phyloP scores from a whole-genome alignment of 2,113 vertebrate species.

The Melanerpes aurifrons region DNA sequence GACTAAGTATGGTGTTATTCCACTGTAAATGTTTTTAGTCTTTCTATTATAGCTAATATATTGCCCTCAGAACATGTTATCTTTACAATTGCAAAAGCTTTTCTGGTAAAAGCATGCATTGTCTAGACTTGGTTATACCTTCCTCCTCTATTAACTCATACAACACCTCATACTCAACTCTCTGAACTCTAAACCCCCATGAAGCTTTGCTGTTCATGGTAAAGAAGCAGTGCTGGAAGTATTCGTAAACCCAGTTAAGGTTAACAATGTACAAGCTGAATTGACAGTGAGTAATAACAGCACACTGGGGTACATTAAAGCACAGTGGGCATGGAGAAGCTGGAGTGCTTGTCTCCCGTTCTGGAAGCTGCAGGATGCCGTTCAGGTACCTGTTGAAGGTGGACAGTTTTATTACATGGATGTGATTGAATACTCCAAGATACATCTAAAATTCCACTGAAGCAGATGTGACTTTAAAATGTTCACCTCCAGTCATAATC shows the following conservation, averaged over 20 bases:
- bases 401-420: neutral
- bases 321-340: neutral
- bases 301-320: neutral
- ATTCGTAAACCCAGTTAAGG: neutral
- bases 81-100: neutral
- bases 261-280: neutral
- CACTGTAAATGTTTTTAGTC: neutral
- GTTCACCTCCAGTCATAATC: neutral
- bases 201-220: neutral
- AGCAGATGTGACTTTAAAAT: neutral
- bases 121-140: neutral
- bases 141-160: neutral
- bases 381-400: fast-evolving
- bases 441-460: neutral
- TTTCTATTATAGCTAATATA: neutral
- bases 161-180: neutral
- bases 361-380: neutral
- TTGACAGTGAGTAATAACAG: neutral
- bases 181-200: neutral
- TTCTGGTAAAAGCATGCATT: neutral
- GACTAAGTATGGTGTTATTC: neutral
- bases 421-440: neutral
- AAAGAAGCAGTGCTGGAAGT: neutral
- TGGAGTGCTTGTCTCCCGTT: neutral
- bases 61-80: neutral